A percentile compares a stretch with the other conserved stretches of the same genome.
These are phyloP conservation scores for Salticus scenicus DNA, from an alignment of 2,888 invertebrate genomes.

Conservation along the genomic window DNA sequence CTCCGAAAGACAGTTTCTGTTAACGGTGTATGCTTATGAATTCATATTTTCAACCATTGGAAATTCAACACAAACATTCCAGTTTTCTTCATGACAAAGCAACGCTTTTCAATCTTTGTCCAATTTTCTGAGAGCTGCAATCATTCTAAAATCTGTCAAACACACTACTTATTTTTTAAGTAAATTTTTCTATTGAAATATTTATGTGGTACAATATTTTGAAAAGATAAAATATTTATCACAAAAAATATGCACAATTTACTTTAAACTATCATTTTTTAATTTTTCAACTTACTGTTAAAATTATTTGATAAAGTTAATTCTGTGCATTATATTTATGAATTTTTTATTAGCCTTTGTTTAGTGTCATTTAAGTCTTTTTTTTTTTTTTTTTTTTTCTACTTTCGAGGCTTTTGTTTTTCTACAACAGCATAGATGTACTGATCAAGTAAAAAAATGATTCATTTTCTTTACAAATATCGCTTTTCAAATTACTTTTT, in stretches of 20 bases:
- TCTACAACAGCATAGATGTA: too few relatives aligned
- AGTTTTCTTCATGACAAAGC: constrained; percentile 18
- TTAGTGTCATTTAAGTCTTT: too few relatives aligned
- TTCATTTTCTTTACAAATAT: too few relatives aligned
- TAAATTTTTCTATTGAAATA: neutral
- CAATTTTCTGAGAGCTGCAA: constrained; percentile 44
- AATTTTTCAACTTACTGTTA: neutral
- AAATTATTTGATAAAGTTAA: too few relatives aligned
- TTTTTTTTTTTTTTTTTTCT: too few relatives aligned
- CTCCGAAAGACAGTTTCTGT: constrained; percentile 27
- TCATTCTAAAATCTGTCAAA: constrained; percentile 59
- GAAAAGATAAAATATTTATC: neutral
- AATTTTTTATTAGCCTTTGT: too few relatives aligned
- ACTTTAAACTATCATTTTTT: neutral
- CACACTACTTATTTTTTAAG: constrained; percentile 26
- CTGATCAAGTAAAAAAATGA: too few relatives aligned
- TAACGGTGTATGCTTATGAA: constrained; percentile 11
- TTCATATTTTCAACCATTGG: constrained; percentile 35
- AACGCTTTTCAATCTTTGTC: constrained; percentile 58
- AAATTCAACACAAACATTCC: constrained; percentile 17
- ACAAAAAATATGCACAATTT: neutral
- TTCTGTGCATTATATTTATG: too few relatives aligned
- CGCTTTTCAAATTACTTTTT: too few relatives aligned
- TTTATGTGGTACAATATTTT: neutral
- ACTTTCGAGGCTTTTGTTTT: too few relatives aligned